Base-by-base conservation (phyloP, 2,113 vertebrate genomes). In the Ochotona curzoniae region DNA sequence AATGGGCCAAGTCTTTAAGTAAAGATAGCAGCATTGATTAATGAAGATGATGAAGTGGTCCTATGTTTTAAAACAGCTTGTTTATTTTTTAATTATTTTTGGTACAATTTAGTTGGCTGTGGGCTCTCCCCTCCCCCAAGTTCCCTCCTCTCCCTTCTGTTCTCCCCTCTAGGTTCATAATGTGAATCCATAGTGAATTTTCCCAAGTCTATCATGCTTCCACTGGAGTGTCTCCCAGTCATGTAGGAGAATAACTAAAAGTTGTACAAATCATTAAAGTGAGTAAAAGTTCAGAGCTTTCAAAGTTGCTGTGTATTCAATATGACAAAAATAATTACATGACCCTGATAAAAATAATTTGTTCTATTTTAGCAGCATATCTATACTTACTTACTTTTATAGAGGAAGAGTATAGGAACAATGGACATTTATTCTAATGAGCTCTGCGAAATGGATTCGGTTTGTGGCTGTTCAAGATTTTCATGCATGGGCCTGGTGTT, bases 11-110 rank as follows among this genome's bases (percentile, higher is more conserved):
- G 20, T 32, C n/a, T 91, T 94, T 89, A 85, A 82, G 28, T 88
- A 95, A 94, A 96, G 47, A 74, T 93, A 96, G 81, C 63, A 93
- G 38, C 74, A 73, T 20, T 89, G 63, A 94, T 89, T 91, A 89
- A 93, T 88, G 79, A 79, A 82, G 82, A 82, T 78, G 51, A 79
- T 69, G 78, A 73, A 67, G 12, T 23, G 38, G 26, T 73, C 28
- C 80, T 90, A 54, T 8, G 5, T 30, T 89, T 90, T 82, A 15
- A 10, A 83, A 6, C 38, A 94, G 49, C 51, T 21, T 61, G 26
- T 66, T 85, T n/a, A n/a, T 44, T 44, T 44, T 44, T 44, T 44
- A 4, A 44, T 44, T 44, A 6, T 44, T 44, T 44, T 44, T 44
- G 38, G 6, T 44, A 44, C 38, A 44, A 6, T 44, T 44, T 44